phyloP scores from a whole-genome alignment of 2,797 vertebrate species.

The Argentina silus region DNA sequence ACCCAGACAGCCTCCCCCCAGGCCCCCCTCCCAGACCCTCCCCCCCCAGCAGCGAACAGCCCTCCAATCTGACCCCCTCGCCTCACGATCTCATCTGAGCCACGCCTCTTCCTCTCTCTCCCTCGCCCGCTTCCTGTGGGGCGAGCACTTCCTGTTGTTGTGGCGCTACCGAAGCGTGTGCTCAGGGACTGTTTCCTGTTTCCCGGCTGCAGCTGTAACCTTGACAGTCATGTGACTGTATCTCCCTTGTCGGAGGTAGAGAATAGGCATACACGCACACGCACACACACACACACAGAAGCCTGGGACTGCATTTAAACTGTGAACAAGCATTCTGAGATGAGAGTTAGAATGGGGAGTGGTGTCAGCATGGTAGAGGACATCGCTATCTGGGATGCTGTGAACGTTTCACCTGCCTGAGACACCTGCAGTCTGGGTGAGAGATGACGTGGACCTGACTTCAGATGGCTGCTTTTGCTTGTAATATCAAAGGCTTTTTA shows the following conservation, averaged over 20 bases:
- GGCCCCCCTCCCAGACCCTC: constrained; percentile 55
- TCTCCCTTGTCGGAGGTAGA: constrained; percentile 4
- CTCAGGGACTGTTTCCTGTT: constrained; percentile 34
- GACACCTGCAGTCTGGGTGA: background rate
- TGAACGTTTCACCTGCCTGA: background rate
- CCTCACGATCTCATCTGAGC: constrained; percentile 54
- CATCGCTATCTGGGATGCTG: background rate
- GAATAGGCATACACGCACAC: background rate
- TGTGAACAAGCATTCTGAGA: no score
- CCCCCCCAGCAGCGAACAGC: constrained; percentile 54
- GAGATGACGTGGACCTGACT: background rate
- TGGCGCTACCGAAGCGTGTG: background rate
- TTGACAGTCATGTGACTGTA: constrained; percentile 19
- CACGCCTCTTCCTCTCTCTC: background rate
- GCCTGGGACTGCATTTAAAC: background rate
- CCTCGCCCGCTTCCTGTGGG: background rate
- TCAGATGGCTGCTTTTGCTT: constrained; percentile 25
- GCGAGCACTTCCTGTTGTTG: constrained; percentile 31
- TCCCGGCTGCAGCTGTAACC: background rate
- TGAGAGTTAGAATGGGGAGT: no score
- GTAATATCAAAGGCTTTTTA: constrained; percentile 21
- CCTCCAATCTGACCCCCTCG: constrained; percentile 38
- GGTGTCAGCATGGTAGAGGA: background rate
- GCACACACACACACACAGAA: background rate
- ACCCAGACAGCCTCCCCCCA: constrained; percentile 22